phyloP scores from a whole-genome alignment of 23 tunicate species.

The Diplosoma virens region DNA sequence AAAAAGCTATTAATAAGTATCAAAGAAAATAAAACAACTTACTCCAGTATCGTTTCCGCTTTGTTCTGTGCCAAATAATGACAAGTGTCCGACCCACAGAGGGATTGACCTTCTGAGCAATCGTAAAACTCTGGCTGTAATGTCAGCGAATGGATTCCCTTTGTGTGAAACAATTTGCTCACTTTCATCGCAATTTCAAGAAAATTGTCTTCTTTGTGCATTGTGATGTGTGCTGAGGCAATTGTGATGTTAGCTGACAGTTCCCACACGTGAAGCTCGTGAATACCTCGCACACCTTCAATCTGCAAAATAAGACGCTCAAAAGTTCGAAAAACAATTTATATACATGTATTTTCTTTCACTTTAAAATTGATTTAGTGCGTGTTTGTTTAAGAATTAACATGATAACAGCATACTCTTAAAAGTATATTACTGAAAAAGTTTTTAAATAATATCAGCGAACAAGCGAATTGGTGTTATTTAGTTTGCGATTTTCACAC shows the following conservation, averaged over 20 bases:
- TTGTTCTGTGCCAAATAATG: neutral
- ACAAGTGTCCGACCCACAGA: conserved; percentile 14
- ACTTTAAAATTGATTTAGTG: too few relatives aligned
- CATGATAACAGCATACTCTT: too few relatives aligned
- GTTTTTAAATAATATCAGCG: too few relatives aligned
- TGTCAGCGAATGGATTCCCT: conserved; percentile 51
- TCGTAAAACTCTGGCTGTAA: conserved; percentile 56
- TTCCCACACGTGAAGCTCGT: conserved; percentile 67
- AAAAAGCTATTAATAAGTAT: too few relatives aligned
- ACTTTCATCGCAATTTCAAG: conserved; percentile 28
- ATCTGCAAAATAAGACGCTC: too few relatives aligned
- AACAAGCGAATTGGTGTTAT: too few relatives aligned
- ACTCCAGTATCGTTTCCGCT: neutral
- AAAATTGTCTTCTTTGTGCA: conserved; percentile 38
- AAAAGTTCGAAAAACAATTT: too few relatives aligned
- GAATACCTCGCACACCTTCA: conserved; percentile 21
- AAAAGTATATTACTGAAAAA: too few relatives aligned
- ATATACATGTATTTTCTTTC: too few relatives aligned
- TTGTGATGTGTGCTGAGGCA: conserved; percentile 59
- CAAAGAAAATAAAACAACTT: neutral
- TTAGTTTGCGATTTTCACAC: too few relatives aligned
- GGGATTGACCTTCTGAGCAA: conserved; percentile 17
- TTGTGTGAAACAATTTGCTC: conserved; percentile 45
- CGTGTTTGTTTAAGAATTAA: too few relatives aligned
- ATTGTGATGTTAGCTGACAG: conserved; percentile 38